phyloP scores from a whole-genome alignment of 2,888 invertebrate genomes.

The Spisula solida region DNA sequence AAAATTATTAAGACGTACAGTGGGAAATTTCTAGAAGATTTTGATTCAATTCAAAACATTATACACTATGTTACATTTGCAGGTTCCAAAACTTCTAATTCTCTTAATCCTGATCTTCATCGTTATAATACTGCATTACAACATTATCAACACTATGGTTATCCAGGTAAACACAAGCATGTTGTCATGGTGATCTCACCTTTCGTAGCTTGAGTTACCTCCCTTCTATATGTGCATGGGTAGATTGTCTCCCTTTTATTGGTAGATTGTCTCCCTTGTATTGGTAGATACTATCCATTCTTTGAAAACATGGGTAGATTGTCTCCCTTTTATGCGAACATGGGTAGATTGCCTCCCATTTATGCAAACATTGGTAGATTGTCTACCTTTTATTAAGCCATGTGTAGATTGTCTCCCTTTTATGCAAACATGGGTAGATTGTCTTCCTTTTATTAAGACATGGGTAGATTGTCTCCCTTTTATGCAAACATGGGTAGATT shows the following conservation, averaged over 20 bases:
- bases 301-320: background rate
- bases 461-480: no score
- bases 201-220: background rate
- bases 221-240: background rate
- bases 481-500: no score
- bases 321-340: no score
- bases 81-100: constrained; percentile 54
- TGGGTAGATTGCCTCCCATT: no score
- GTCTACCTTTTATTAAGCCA: no score
- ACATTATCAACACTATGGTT: constrained; percentile 65
- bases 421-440: no score
- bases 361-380: no score
- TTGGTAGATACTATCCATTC: constrained; percentile 8
- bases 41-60: background rate
- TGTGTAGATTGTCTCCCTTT: no score
- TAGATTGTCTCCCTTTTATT: background rate
- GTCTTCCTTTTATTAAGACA: no score
- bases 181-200: constrained; percentile 38
- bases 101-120: constrained; percentile 55
- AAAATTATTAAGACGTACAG: no score
- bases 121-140: constrained; percentile 55
- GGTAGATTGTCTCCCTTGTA: background rate
- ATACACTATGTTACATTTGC: constrained; percentile 38
- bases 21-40: no score
- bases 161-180: constrained; percentile 61